Evolutionary conservation across 2,888 invertebrate genomes (phyloP).

Genomic region (Gastracanthus pulcherrimus): DNA sequence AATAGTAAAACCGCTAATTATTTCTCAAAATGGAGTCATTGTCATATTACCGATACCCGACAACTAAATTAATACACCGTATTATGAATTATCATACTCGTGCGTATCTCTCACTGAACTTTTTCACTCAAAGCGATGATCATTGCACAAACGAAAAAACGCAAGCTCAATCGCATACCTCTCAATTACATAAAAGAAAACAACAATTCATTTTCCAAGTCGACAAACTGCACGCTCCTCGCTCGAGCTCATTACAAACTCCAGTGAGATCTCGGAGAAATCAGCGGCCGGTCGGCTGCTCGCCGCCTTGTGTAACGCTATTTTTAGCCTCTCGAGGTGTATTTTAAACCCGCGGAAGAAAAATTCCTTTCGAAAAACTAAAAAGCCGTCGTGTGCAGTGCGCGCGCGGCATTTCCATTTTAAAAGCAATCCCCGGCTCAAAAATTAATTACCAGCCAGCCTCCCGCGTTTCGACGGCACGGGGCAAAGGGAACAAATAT

Average conservation of each 20-base stretch:
- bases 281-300: neutral
- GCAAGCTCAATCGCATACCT: no score
- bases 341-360: constrained; percentile 20
- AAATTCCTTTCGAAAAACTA: constrained; percentile 1
- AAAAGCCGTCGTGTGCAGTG: neutral
- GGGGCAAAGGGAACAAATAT: no score
- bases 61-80: constrained; percentile 12
- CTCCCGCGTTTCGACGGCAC: no score
- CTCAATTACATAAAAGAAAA: no score
- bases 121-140: no score
- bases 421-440: neutral
- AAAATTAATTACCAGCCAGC: neutral
- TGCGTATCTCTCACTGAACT: neutral
- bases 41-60: neutral
- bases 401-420: neutral
- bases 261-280: constrained; percentile 35
- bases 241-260: neutral
- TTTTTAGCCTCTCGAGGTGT: constrained; percentile 17
- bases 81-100: neutral
- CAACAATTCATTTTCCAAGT: no score
- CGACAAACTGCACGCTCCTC: neutral
- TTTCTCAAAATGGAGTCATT: neutral
- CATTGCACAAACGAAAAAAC: no score
- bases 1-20: neutral
- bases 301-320: constrained; percentile 27